A percentile compares a stretch with the other conserved stretches of the same genome.
These are phyloP conservation scores for Phengaris arion DNA, from an alignment of 2,888 invertebrate genomes.

Conservation along the genomic window DNA sequence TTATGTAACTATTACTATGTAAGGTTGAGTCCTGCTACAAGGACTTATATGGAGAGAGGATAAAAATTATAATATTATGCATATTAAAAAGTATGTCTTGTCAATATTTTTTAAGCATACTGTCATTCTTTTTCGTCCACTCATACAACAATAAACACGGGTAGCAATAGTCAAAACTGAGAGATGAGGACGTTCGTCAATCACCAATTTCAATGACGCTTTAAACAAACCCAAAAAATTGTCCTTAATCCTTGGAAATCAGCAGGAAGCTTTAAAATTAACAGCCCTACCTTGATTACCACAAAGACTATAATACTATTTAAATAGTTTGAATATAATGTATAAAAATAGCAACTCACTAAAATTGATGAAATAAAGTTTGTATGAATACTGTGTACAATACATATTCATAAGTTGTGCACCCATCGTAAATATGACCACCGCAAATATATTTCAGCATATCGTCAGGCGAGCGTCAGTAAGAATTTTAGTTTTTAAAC, in stretches of 20 bases:
- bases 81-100: neutral
- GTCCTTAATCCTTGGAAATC: neutral
- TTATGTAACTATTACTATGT: neutral
- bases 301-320: neutral
- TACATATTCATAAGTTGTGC: conserved; percentile 19
- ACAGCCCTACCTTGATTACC: neutral
- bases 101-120: neutral
- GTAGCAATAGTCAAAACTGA: neutral
- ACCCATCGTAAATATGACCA: neutral
- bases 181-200: neutral
- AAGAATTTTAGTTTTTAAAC: neutral
- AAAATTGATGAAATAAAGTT: neutral
- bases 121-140: neutral
- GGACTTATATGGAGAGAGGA: neutral
- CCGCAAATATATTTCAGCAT: neutral
- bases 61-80: neutral
- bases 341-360: conserved; percentile 6
- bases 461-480: neutral
- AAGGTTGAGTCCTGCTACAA: neutral
- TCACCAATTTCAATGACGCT: neutral
- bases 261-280: conserved; percentile 6
- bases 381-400: conserved; percentile 10
- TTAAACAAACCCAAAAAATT: neutral
- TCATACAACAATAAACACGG: neutral
- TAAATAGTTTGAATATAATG: neutral